phyloP scores from a whole-genome alignment of 1,140 invertebrate species.

The Reticulitermes speratus region DNA sequence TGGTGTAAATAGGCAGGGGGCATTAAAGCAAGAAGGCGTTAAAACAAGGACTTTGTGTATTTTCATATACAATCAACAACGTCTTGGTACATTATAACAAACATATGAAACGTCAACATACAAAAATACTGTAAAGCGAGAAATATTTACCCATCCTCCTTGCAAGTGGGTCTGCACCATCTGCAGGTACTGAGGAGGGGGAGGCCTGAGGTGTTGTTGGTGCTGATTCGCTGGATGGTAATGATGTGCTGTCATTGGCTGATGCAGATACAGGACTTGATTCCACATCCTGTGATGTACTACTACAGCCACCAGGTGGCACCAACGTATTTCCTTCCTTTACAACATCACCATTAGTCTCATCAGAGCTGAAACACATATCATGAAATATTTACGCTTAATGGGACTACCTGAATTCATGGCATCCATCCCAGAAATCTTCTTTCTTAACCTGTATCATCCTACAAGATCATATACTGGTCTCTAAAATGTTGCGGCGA shows the following conservation, averaged over 20 bases:
- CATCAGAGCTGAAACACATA: constrained; percentile 27
- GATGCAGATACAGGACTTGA: neutral
- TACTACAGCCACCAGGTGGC: constrained; percentile 18
- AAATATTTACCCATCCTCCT: neutral
- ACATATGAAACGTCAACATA: no score
- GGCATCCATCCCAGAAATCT: no score
- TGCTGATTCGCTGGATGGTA: neutral
- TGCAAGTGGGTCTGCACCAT: neutral
- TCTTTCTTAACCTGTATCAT: no score
- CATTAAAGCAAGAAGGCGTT: no score
- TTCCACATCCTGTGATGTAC: neutral
- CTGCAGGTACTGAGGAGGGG: neutral
- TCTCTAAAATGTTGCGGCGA: no score
- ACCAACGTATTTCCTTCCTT: neutral
- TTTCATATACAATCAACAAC: no score
- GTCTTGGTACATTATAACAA: no score
- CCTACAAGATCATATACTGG: no score
- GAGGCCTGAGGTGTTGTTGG: constrained; percentile 18
- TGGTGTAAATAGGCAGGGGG: no score
- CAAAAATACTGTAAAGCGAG: no score
- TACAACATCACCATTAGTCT: constrained; percentile 9
- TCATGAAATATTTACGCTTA: neutral
- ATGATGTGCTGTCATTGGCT: neutral
- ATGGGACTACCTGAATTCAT: no score
- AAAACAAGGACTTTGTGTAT: no score